Percentiles rank a stretch among this genome's conserved stretches.
Evolutionary conservation across 1,140 invertebrate genomes (phyloP).

Genomic region (Oryzaephilus surinamensis): DNA sequence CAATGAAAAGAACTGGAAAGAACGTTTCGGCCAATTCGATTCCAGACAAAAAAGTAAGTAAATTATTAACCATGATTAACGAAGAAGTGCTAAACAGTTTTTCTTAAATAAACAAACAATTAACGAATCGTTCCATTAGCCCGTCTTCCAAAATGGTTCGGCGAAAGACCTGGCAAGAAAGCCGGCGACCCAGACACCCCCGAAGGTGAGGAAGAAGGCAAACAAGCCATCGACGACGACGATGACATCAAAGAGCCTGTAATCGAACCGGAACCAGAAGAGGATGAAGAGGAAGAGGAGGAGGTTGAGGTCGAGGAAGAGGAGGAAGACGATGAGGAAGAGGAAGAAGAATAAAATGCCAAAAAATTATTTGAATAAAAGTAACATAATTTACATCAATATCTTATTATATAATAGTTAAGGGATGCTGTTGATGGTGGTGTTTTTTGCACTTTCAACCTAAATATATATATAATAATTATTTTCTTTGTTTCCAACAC

Average conservation of each 20-base stretch:
- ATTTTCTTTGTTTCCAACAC: neutral
- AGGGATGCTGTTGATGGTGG: too few species aligned
- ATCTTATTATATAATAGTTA: too few species aligned
- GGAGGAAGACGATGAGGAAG: slow-evolving; percentile 58
- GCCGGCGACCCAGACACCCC: slow-evolving; percentile 75
- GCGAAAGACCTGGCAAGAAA: slow-evolving; percentile 86
- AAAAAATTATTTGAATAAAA: too few species aligned
- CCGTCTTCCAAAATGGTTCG: slow-evolving; percentile 88
- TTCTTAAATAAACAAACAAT: too few species aligned
- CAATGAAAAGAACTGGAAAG: slow-evolving; percentile 75
- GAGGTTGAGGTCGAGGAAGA: slow-evolving; percentile 49
- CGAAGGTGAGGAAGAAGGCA: slow-evolving; percentile 77
- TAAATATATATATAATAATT: neutral
- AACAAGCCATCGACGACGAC: slow-evolving; percentile 56
- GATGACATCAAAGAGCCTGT: slow-evolving; percentile 59
- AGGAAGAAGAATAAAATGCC: slow-evolving; percentile 63
- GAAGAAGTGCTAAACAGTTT: neutral
- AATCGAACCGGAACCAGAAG: slow-evolving; percentile 55
- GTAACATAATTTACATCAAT: too few species aligned
- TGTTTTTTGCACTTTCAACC: too few species aligned
- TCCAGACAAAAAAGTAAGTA: slow-evolving; percentile 80
- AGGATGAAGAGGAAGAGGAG: slow-evolving; percentile 61
- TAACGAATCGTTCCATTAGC: slow-evolving; percentile 42
- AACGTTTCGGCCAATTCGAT: slow-evolving; percentile 74
- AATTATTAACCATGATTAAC: neutral